Evolutionary conservation across 1,140 invertebrate genomes (phyloP), one percentile per base, ranked within the genome.

Genomic region (Acromyrmex charruanus): DNA sequence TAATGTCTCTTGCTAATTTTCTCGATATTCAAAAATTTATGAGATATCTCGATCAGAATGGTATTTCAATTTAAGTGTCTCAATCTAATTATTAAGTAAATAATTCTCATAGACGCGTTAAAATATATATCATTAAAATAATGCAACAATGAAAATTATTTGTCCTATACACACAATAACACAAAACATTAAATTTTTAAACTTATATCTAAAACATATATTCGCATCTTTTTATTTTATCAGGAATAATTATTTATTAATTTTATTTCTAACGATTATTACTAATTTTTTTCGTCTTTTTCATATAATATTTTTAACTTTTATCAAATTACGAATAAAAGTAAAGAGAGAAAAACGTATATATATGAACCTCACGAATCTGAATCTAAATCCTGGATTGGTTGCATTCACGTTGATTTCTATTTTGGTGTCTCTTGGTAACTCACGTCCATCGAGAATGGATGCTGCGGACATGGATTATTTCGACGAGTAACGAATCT

Each of bases 401-500:
- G 53, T 59, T 72, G 21, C 3, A 35, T 7, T 39, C 53, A 10
- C 53, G 53, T 58, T 82, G 77, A 74, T 84, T 69, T 75, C 68
- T 84, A 59, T 86, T 59, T 74, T 39, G n/a, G 6, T 25, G 25
- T 35, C 44, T 68, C 44, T 69, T 68, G 39, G 58, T 69, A 49
- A 1, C 31, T 49, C 59, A 61, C 58, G 18, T 79, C 44, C 51
- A 75, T 79, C 35, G 44, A 79, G n/a, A 85, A 49, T 65, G 71
- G 74, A 75, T 63, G 58, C 58, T 53, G 82, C 58, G 58, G 82
- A 49, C 35, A 31, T 31, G 75, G 86, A 90, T 90, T 90, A 90
- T 72, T 86, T 85, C 65, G 63, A 85, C 77, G 77, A 81, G 71
- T 77, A 74, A 49, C 75, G 51, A 90, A 90, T 87, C 85, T 89